Conservation (phyloP, 2,113 vertebrate genomes). For the Acanthochromis polyacanthus region DNA sequence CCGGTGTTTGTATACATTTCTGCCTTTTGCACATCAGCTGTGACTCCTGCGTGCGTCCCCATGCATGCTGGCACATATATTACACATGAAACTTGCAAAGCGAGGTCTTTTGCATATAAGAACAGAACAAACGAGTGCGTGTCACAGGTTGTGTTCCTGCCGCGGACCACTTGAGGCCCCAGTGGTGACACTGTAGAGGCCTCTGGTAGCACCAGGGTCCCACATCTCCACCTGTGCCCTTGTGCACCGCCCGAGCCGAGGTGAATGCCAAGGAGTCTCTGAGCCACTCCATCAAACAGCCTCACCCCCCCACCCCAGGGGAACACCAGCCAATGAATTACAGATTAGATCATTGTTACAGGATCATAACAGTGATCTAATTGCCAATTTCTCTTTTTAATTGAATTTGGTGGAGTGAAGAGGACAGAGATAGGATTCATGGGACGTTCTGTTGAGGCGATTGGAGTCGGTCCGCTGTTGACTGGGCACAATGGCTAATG, state of each 20-base stretch:
- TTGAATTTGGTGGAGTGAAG: slow-evolving; percentile 87
- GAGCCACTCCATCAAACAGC: slow-evolving; percentile 69
- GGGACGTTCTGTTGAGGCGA: slow-evolving; percentile 60
- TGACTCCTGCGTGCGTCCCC: slow-evolving; percentile 8
- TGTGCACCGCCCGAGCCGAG: slow-evolving; percentile 34
- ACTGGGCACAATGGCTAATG: slow-evolving; percentile 63
- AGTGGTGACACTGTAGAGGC: not conserved
- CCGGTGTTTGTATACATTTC: slow-evolving; percentile 44
- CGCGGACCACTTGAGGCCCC: slow-evolving; percentile 55
- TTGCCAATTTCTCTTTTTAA: slow-evolving; percentile 89
- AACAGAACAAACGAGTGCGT: slow-evolving; percentile 26
- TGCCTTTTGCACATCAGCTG: slow-evolving; percentile 44
- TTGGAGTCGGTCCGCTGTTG: slow-evolving; percentile 62
- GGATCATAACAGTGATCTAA: slow-evolving; percentile 87
- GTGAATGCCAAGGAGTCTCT: slow-evolving; percentile 76
- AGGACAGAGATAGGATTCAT: slow-evolving; percentile 80
- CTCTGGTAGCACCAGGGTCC: not conserved
- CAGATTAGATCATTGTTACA: slow-evolving; percentile 88
- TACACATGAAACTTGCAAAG: slow-evolving; percentile 22
- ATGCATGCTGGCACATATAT: slow-evolving; percentile 7
- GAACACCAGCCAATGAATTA: slow-evolving; percentile 85
- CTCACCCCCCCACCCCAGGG: slow-evolving; percentile 56
- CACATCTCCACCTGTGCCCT: slow-evolving; percentile 17
- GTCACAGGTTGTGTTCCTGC: slow-evolving; percentile 72
- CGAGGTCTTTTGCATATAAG: slow-evolving; percentile 29